Conservation (phyloP, 1,140 invertebrate genomes). For the Pollicipes pollicipes region DNA sequence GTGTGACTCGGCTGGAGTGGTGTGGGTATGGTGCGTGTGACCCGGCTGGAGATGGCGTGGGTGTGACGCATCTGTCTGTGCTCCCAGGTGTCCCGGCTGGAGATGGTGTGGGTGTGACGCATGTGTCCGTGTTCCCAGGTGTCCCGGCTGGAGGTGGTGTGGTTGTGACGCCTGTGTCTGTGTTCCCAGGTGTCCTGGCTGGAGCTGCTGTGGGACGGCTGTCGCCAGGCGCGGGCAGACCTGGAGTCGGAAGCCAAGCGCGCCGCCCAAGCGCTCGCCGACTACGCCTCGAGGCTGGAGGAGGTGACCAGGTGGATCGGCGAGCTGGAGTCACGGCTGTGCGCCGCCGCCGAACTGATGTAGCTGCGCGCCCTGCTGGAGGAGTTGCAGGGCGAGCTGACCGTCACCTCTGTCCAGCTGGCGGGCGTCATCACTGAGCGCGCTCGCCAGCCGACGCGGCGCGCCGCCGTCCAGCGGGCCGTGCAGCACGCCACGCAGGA, state of each 20-base stretch:
- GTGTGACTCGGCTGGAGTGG: too few relatives aligned
- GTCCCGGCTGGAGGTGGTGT: too few relatives aligned
- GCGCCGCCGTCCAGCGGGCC: background rate
- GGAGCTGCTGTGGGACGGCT: background rate
- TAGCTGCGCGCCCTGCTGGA: slow-evolving; percentile 25
- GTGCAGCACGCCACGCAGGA: background rate
- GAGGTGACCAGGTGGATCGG: background rate
- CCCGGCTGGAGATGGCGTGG: too few relatives aligned
- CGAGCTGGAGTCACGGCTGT: background rate
- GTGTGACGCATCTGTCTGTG: too few relatives aligned
- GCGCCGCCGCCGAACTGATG: slow-evolving; percentile 21
- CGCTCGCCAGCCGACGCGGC: too few relatives aligned
- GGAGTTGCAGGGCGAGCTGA: background rate
- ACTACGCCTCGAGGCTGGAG: background rate
- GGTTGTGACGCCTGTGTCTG: too few relatives aligned
- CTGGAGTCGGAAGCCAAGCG: background rate
- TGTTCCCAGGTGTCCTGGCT: background rate
- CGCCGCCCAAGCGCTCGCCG: background rate
- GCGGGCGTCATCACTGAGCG: background rate
- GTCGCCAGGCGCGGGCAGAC: background rate
- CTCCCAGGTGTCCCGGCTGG: too few relatives aligned
- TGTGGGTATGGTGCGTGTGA: too few relatives aligned
- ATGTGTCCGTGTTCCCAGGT: too few relatives aligned
- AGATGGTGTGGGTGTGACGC: too few relatives aligned
- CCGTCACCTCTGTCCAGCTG: background rate